These are phyloP conservation scores for Myotis pilosus DNA, from an alignment of 2,797 vertebrate species.

Conservation along the genomic window DNA sequence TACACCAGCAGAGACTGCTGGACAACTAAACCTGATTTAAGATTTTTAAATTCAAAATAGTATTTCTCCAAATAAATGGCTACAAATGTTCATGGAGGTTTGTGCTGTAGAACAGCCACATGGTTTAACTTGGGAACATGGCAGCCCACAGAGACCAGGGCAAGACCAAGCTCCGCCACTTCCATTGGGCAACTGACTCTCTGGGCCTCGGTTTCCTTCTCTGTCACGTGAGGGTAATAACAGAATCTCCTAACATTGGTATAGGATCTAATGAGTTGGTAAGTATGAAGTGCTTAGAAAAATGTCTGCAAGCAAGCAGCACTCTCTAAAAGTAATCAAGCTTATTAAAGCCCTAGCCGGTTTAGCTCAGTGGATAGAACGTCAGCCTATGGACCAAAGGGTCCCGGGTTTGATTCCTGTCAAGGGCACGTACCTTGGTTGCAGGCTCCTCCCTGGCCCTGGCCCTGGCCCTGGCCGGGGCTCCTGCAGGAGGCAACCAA, in stretches of 20 bases:
- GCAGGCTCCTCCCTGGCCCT: no score
- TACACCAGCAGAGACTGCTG: not conserved
- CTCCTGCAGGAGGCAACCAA: no score
- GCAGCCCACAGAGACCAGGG: not conserved
- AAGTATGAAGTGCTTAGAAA: not conserved
- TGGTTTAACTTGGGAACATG: not conserved
- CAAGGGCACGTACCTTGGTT: no score
- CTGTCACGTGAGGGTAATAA: not conserved
- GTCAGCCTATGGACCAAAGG: no score
- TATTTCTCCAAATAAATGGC: not conserved
- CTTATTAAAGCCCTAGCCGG: not conserved
- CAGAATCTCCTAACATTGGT: not conserved
- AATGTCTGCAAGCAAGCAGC: not conserved
- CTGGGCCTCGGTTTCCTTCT: not conserved
- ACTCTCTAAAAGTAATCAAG: not conserved
- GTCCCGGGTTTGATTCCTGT: no score
- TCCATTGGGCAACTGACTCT: not conserved
- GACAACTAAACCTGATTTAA: not conserved
- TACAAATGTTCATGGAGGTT: not conserved
- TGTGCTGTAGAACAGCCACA: not conserved
- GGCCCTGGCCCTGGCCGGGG: no score
- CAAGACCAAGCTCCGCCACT: not conserved
- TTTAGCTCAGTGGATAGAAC: no score
- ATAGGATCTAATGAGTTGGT: not conserved
- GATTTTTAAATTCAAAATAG: not conserved